phyloP scores from a whole-genome alignment of 2,888 invertebrate genomes.

The Belgica antarctica region DNA sequence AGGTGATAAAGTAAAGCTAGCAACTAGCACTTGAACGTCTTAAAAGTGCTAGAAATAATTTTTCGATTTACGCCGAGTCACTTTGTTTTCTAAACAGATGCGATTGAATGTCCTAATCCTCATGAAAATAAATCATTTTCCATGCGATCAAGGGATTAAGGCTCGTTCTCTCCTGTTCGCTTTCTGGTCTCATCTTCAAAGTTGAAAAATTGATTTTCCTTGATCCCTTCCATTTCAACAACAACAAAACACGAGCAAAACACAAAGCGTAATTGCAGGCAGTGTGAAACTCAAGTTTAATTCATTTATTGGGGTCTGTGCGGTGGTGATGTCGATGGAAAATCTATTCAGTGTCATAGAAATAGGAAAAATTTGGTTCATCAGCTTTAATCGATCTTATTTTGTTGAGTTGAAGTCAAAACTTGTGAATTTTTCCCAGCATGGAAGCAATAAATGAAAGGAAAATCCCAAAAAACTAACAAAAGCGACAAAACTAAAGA shows the following conservation, averaged over 20 bases:
- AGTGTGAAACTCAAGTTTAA: not conserved
- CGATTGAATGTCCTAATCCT: slow-evolving; percentile 25
- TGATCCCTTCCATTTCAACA: not conserved
- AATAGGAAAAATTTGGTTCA: too few species aligned
- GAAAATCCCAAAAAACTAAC: not conserved
- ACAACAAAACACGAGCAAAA: too few species aligned
- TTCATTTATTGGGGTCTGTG: slow-evolving; percentile 36
- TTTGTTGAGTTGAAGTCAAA: too few species aligned
- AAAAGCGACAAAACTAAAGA: not conserved
- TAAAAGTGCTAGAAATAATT: too few species aligned
- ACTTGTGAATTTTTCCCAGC: too few species aligned
- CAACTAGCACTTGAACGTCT: too few species aligned
- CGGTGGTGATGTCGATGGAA: too few species aligned
- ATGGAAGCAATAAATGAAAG: not conserved
- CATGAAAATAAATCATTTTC: slow-evolving; percentile 38
- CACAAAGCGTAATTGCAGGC: not conserved
- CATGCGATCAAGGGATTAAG: slow-evolving; percentile 38
- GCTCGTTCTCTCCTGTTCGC: not conserved
- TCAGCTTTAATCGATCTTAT: too few species aligned
- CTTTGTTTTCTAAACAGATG: slow-evolving; percentile 34
- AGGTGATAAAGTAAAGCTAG: too few species aligned
- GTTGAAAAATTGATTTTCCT: slow-evolving; percentile 38
- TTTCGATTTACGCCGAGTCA: too few species aligned
- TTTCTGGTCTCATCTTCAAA: slow-evolving; percentile 24
- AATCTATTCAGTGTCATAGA: too few species aligned